Base-by-base conservation (phyloP, 2,113 vertebrate species). In the Archilochus colubris region DNA sequence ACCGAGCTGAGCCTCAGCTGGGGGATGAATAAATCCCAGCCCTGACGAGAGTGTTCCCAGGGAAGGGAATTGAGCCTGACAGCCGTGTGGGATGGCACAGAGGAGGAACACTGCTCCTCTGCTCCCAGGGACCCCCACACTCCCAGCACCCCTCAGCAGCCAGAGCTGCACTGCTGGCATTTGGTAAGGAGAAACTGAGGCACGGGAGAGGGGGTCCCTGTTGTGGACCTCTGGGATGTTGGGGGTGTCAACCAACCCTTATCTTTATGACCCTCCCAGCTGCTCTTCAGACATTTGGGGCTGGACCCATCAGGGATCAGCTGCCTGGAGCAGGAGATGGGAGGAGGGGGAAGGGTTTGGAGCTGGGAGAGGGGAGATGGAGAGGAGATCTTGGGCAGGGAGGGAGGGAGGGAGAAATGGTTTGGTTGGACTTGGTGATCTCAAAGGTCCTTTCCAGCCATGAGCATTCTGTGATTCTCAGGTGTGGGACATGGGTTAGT, bases 101-200 rank as follows among this genome's bases (percentile, higher is more conserved):
- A 5, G 48, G 63, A 48, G 13, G 2, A 19, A 27, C 0, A 0
- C 38, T 8, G 63, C 73, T 75, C 38, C 62, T 28, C 48, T 73
- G 18, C 70, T n/a, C 43, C 61, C 33, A 25, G 67, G 44, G 54
- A 58, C 64, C 18, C 54, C 6, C 3, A 1, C 14, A 4, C 33
- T 51, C 40, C 55, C 1, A 0, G 22, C 40, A 70, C 24, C 46
- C n/a, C 7, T 20, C 5, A 3, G 2, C 22, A 80, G 57, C 62
- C 0, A 0, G 5, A 36, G 31, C 58, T 22, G 23, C 22, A 1
- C 33, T 17, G 3, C 15, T 30, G 30, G 31, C 7, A 0, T 30
- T n/a, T 66, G 63, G 31, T 50, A 24, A 4, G 24, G 70, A 40
- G 70, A 86, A 82, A 82, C 76, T n/a, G 81, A 94, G 76, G 70